Conservation (phyloP, 2,113 vertebrate species). For the Balaenoptera acutorostrata region DNA sequence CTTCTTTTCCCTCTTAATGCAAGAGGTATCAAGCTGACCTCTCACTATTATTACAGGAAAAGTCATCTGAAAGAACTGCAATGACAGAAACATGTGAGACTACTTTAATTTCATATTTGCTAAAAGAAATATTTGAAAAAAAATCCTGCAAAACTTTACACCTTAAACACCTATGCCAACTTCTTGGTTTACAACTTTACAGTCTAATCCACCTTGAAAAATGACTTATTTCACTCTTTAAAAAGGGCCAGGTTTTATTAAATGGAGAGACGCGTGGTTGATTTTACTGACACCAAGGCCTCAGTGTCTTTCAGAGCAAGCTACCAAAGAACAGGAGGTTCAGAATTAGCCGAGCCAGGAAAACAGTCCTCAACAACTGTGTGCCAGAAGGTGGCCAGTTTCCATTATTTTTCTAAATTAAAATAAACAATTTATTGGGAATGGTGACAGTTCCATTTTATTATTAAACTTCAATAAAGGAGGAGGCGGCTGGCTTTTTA, state of each 20-base stretch:
- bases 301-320: not conserved
- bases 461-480: conserved; percentile 53
- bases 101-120: not conserved
- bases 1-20: not conserved
- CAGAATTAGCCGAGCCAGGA: not conserved
- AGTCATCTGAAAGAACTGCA: not conserved
- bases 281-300: not conserved
- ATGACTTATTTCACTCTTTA: not conserved
- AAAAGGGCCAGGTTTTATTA: not conserved
- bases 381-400: not conserved
- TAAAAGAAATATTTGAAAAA: not conserved
- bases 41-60: not conserved
- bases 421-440: conserved; percentile 53
- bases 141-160: not conserved
- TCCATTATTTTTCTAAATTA: conserved; percentile 55
- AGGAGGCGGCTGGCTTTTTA: conserved; percentile 19
- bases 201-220: not conserved
- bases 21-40: not conserved
- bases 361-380: not conserved
- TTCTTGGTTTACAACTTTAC: not conserved
- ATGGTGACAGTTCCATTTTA: conserved; percentile 36
- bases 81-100: not conserved
- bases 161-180: not conserved
- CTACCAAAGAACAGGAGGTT: not conserved
- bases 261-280: not conserved